Base-by-base conservation (phyloP, 2,888 invertebrate species). In the Pantelozetes paolii region DNA sequence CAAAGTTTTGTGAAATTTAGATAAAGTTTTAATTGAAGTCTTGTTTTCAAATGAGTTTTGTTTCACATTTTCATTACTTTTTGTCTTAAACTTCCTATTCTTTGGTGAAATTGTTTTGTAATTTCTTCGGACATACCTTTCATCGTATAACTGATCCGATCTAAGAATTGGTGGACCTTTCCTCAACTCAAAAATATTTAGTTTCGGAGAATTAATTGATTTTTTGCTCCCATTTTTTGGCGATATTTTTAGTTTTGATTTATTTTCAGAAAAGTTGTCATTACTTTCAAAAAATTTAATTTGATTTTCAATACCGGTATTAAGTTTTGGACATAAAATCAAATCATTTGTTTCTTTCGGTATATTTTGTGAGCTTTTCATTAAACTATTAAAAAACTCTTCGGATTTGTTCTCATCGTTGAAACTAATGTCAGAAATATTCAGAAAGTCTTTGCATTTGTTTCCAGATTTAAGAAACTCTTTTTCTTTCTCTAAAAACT, bases 1-100 rank as follows among this genome's bases (percentile, higher is more conserved):
- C 20, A 36, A 64, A 36, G 64, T 64, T 30, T 64, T 64, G 32
- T 64, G 64, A 64, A n/a, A 64, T 36, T 64, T 32, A 36, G 64
- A 32, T 36, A 64, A 64, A 28, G 64, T 64, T 36, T 64, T 32
- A 2, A 64, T 64, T 18, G 64, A 36, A 32, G 32, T 57, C 13
- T 28, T 57, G 26, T 23, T 26, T 2, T 57, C 28, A 11, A 3
- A 2, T 54, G 26, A 54, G 2, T 8, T 54, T 8, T 54, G 1
- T 3, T 20, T 9, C 23, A 23, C 2, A 54, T 23, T 9, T 54
- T n/a, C 26, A 54, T 20, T 18, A 54, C 13, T 54, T 20, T 54
- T 26, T n/a, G 5, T n/a, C 2, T 9, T 2, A 20, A 9, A 26
- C 54, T 8, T 8, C 11, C 23, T n/a, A 20, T 54, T 9, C 5